A percentile compares a stretch with the other conserved stretches of the same genome.
These are phyloP conservation scores for Drosophila mayaguana DNA, from an alignment of 2,888 invertebrate genomes.

Conservation along the genomic window DNA sequence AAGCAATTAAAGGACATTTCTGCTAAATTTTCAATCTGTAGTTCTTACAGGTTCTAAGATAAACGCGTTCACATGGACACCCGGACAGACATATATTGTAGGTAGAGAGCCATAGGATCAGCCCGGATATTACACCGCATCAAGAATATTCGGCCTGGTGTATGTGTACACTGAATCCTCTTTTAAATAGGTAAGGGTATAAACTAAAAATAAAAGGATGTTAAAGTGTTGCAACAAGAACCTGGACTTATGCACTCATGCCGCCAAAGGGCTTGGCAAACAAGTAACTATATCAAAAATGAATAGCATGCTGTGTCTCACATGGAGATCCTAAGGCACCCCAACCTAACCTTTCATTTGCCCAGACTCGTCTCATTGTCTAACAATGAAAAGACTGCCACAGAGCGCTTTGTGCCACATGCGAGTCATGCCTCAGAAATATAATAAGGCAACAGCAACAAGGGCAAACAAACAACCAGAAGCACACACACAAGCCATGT, in stretches of 20 bases:
- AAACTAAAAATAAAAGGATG: not conserved
- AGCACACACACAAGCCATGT: conserved; percentile 22
- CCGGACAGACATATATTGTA: no score
- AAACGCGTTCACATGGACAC: no score
- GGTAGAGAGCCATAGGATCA: no score
- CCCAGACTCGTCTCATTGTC: conserved; percentile 40
- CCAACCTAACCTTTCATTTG: conserved; percentile 3
- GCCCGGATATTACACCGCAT: no score
- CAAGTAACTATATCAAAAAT: conserved; percentile 69
- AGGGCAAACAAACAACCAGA: conserved; percentile 63
- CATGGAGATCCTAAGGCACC: not conserved
- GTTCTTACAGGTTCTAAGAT: no score
- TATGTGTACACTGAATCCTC: not conserved
- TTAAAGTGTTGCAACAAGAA: conserved; percentile 23
- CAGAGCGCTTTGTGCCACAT: conserved; percentile 53
- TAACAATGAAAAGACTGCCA: conserved; percentile 70
- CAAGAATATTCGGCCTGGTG: not conserved
- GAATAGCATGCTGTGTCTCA: conserved; percentile 58
- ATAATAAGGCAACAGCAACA: conserved; percentile 72
- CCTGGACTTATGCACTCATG: conserved; percentile 50
- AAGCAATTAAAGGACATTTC: no score
- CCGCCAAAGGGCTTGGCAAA: conserved; percentile 60
- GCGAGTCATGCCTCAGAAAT: conserved; percentile 59
- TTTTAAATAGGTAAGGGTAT: not conserved
- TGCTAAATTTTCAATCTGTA: no score